A percentile compares a stretch with the other conserved stretches of the same genome.
Evolutionary conservation across 1,140 invertebrate genomes (phyloP).

Genomic region (Caenorhabditis remanei): DNA sequence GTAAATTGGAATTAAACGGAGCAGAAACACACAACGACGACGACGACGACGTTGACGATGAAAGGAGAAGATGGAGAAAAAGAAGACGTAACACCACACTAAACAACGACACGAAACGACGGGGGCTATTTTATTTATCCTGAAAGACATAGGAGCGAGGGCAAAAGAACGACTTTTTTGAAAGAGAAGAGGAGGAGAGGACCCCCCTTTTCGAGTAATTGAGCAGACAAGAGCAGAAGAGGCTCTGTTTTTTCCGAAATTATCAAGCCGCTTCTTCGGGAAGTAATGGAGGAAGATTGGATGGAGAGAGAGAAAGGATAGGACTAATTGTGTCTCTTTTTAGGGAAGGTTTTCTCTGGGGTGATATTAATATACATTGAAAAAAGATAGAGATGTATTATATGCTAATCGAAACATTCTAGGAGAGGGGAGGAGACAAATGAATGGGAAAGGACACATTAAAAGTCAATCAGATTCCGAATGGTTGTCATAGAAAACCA

Average conservation of each 20-base stretch:
- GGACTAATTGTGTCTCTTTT: conserved; percentile 30
- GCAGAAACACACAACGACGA: conserved; percentile 43
- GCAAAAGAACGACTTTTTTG: conserved; percentile 55
- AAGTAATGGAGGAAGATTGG: not conserved
- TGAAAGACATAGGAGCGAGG: conserved; percentile 42
- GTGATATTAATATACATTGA: conserved; percentile 29
- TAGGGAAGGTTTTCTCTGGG: conserved; percentile 37
- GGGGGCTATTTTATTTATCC: conserved; percentile 54
- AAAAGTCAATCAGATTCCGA: not conserved
- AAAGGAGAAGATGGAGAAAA: conserved; percentile 20
- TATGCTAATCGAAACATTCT: not conserved
- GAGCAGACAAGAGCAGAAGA: conserved; percentile 31
- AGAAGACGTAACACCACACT: conserved; percentile 54
- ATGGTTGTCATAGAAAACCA: not conserved
- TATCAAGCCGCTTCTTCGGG: conserved; percentile 10
- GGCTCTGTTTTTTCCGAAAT: conserved; percentile 21
- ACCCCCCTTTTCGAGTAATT: conserved; percentile 49
- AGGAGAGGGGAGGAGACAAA: not conserved
- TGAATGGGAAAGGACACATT: not conserved
- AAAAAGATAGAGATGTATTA: not conserved
- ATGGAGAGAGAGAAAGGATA: not conserved
- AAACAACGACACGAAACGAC: conserved; percentile 49
- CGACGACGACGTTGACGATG: not conserved
- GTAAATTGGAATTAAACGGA: conserved; percentile 50
- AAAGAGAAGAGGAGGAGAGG: conserved; percentile 32